phyloP scores from a whole-genome alignment of 2,888 invertebrate genomes.

The Ectropis crepuscularia region DNA sequence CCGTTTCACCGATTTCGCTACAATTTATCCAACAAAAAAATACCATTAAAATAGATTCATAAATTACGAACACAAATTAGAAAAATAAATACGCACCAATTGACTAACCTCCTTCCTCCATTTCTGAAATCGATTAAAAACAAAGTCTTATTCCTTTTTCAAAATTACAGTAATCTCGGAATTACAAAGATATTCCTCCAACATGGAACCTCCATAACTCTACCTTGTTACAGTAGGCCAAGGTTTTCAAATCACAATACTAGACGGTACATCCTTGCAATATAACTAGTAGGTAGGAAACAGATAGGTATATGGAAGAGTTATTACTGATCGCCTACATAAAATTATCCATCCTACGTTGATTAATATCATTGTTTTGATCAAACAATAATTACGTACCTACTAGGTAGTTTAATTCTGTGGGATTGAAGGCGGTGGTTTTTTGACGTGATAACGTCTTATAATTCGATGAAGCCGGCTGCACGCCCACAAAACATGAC shows the following conservation, averaged over 20 bases:
- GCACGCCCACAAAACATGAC: no score
- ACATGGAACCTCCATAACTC: background rate
- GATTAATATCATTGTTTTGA: constrained; percentile 26
- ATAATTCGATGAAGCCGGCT: no score
- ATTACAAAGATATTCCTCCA: background rate
- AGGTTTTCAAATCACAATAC: constrained; percentile 14
- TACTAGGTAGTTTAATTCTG: no score
- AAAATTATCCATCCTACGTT: constrained; percentile 15
- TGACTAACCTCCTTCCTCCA: no score
- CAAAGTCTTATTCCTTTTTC: background rate
- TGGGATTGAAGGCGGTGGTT: no score
- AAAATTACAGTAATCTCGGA: background rate
- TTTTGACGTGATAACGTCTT: no score
- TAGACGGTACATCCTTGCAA: background rate
- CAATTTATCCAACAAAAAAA: no score
- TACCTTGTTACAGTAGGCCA: constrained; percentile 13
- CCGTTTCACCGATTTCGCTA: no score
- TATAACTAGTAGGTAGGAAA: background rate
- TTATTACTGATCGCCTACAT: constrained; percentile 21
- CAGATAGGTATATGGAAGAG: constrained; percentile 1
- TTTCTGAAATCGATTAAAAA: no score
- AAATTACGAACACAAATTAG: no score
- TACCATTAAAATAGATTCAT: no score
- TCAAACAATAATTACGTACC: background rate
- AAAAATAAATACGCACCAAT: no score